Conservation (phyloP, 2,797 vertebrate genomes). For the Pteropus rufus region DNA sequence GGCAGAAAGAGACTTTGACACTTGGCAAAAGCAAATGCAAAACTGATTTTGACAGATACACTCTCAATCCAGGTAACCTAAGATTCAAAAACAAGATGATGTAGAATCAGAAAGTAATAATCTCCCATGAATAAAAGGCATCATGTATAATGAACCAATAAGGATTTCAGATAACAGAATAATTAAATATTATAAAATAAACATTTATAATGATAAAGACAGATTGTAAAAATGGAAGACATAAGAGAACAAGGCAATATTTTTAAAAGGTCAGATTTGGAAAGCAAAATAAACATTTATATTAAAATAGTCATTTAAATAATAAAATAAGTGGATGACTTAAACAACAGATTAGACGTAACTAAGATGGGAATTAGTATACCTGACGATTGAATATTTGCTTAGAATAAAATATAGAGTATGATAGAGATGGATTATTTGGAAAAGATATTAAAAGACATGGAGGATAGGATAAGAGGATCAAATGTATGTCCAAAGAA, state of each 20-base stretch:
- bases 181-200: not conserved
- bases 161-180: not conserved
- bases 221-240: not conserved
- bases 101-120: conserved; percentile 1
- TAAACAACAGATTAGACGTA: not conserved
- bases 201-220: not conserved
- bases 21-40: conserved; percentile 37
- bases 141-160: not conserved
- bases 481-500: not conserved
- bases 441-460: not conserved
- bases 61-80: not conserved
- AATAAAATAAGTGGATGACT: not conserved
- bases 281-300: not conserved
- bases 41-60: conserved; percentile 22
- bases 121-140: not conserved
- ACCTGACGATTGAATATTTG: not conserved
- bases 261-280: not conserved
- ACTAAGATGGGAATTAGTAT: not conserved
- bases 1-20: not conserved
- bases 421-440: not conserved
- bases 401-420: not conserved
- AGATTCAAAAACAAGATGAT: not conserved
- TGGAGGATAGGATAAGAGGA: not conserved
- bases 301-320: not conserved
- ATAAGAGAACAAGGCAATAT: not conserved